These are phyloP conservation scores for Ephydatia muelleri DNA, from an alignment of 37 sponge, comb jelly and placozoan genomes.

Conservation along the genomic window DNA sequence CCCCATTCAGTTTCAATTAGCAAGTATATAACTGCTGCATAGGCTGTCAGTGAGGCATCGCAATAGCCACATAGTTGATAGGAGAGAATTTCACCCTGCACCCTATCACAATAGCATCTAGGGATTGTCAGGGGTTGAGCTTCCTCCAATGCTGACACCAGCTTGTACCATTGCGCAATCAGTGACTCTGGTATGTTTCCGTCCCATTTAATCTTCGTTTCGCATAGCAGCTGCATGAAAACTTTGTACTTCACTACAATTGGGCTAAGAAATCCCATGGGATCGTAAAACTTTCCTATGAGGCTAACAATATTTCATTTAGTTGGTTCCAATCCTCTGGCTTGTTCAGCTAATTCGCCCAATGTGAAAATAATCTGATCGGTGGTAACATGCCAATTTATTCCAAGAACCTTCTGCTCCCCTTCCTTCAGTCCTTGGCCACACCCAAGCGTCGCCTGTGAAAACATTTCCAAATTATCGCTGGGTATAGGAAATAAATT, in stretches of 20 bases:
- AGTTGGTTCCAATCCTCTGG: constrained; percentile 18
- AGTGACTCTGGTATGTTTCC: constrained; percentile 5
- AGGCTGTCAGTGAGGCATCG: constrained; percentile 39
- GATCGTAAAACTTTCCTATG: too few species aligned
- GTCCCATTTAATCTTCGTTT: constrained; percentile 21
- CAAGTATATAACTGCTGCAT: constrained; percentile 37
- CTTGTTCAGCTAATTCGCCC: constrained; percentile 7
- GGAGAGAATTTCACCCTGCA: neutral
- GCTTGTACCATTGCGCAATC: neutral
- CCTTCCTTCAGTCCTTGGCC: neutral
- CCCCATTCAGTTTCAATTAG: neutral
- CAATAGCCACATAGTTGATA: constrained; percentile 35
- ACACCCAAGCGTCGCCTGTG: neutral
- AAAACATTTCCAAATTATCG: neutral
- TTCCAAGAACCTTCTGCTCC: constrained; percentile 23
- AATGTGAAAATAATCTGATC: constrained; percentile 17
- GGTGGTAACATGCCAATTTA: constrained; percentile 16
- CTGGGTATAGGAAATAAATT: neutral
- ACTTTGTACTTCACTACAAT: constrained; percentile 18
- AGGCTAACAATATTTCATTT: constrained; percentile 32
- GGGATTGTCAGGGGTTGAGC: constrained; percentile 14
- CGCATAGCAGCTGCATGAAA: constrained; percentile 29
- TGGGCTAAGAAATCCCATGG: constrained; percentile 38
- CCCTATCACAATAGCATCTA: constrained; percentile 13
- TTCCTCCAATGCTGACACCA: constrained; percentile 14